phyloP scores from a whole-genome alignment of 2,888 invertebrate genomes.

The Phengaris arion region DNA sequence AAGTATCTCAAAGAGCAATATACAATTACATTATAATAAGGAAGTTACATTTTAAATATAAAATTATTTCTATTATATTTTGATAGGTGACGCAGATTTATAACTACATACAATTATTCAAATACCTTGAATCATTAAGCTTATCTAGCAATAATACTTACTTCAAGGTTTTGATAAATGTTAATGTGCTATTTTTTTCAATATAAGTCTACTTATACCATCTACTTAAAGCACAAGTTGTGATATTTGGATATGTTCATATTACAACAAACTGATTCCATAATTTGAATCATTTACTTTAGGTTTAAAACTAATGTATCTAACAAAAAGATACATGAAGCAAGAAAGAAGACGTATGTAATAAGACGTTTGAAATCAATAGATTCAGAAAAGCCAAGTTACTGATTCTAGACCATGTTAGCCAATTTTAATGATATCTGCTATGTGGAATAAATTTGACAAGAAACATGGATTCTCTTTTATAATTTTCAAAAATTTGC shows the following conservation, averaged over 20 bases:
- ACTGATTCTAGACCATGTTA: no score
- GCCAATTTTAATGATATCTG: no score
- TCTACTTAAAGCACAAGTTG: slow-evolving; percentile 1
- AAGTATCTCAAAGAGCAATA: not conserved
- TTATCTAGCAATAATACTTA: not conserved
- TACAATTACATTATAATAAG: slow-evolving; percentile 10
- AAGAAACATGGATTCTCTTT: no score
- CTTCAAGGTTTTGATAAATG: slow-evolving; percentile 3
- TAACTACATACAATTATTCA: not conserved
- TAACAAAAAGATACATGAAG: no score
- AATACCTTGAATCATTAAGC: not conserved
- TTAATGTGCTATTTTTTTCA: not conserved
- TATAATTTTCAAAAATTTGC: no score
- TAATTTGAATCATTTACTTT: no score
- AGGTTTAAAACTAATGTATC: no score
- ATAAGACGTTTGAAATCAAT: no score
- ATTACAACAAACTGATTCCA: no score
- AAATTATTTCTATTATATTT: not conserved
- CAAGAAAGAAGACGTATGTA: no score
- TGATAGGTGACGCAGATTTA: slow-evolving; percentile 4
- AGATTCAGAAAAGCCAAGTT: no score
- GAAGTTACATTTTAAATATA: not conserved
- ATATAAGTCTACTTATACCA: not conserved
- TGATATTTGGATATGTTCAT: not conserved
- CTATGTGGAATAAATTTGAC: no score